phyloP scores from a whole-genome alignment of 2,113 vertebrate species.

The Muscicapa adusta region DNA sequence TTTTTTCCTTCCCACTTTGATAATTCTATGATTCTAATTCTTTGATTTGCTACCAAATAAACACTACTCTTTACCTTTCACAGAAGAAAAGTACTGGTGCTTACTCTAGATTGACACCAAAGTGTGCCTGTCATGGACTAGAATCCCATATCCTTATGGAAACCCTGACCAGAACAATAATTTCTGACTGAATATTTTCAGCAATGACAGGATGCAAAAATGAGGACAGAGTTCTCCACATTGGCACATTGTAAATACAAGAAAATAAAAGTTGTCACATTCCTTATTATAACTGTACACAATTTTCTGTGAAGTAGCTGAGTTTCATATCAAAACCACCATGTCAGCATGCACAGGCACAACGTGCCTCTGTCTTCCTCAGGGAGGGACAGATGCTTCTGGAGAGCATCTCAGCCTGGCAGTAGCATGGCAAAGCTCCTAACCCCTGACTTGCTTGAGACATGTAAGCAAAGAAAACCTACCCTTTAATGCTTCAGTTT shows the following conservation, averaged over 20 bases:
- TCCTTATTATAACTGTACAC: not conserved
- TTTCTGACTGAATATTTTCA: not conserved
- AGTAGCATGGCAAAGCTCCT: not conserved
- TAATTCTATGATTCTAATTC: not conserved
- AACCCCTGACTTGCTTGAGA: not conserved
- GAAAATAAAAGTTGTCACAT: not conserved
- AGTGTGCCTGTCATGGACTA: not conserved
- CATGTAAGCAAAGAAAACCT: not conserved
- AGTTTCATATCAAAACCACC: not conserved
- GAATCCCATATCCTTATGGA: not conserved
- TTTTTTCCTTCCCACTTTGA: not conserved
- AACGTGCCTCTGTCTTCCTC: not conserved
- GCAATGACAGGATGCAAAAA: not conserved
- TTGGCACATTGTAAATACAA: not conserved
- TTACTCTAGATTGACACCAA: not conserved
- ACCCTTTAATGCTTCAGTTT: not conserved
- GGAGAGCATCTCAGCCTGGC: not conserved
- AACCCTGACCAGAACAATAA: not conserved
- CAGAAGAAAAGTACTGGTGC: not conserved
- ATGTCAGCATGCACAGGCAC: rapidly evolving
- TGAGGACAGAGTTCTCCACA: not conserved
- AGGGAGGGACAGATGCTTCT: not conserved
- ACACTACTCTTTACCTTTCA: not conserved
- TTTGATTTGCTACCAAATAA: not conserved
- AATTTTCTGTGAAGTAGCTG: not conserved